A percentile compares a stretch with the other conserved stretches of the same genome.
Conservation (phyloP, 2,888 invertebrate species). For the Ectemnius continuus region DNA sequence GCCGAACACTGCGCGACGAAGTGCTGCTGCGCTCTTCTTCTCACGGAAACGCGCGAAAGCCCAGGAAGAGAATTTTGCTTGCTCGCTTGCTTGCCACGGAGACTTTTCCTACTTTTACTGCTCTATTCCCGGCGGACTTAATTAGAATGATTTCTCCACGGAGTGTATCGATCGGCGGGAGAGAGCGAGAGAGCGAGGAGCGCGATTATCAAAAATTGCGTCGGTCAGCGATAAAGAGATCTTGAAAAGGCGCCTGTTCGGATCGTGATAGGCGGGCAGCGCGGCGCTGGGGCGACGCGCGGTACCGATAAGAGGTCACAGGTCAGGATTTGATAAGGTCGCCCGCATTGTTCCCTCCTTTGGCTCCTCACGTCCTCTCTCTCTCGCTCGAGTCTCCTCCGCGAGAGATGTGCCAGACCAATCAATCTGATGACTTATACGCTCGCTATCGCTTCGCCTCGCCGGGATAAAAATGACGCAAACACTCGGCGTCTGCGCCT, state of each 20-base stretch:
- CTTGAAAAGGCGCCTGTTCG: constrained; percentile 40
- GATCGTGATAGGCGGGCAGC: constrained; percentile 42
- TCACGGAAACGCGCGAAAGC: constrained; percentile 61
- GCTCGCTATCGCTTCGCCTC: constrained; percentile 32
- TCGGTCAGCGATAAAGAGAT: not conserved
- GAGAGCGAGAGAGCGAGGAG: constrained; percentile 13
- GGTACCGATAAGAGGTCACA: constrained; percentile 52
- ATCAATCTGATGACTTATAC: constrained; percentile 54
- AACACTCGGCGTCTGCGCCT: constrained; percentile 18
- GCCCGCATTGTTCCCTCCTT: constrained; percentile 61
- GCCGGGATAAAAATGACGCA: constrained; percentile 40
- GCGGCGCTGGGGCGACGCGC: not conserved
- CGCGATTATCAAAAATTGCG: not conserved
- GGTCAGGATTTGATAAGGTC: constrained; percentile 58
- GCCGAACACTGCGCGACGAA: constrained; percentile 60
- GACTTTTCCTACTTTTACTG: constrained; percentile 8
- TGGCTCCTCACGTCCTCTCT: not conserved
- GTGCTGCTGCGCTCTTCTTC: constrained; percentile 52
- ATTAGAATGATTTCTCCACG: not conserved
- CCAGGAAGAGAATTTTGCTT: constrained; percentile 37
- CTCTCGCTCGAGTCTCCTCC: not conserved
- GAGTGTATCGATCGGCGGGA: not conserved
- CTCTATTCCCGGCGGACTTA: not conserved
- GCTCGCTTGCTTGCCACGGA: constrained; percentile 28
- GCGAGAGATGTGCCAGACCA: constrained; percentile 29